phyloP scores from a whole-genome alignment of 2,113 vertebrate species.

The Rattus norvegicus region GRCr8 NC_086024.1:83010001-83010500 shows the following conservation, averaged over 20 bases:
- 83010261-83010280: constrained; percentile 8
- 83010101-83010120: neutral
- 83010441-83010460: neutral
- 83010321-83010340: neutral
- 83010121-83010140: constrained; percentile 47
- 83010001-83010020: constrained; percentile 6
- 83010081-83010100: neutral
- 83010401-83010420: neutral
- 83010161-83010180: constrained; percentile 43
- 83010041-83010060: constrained; percentile 25
- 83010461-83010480: constrained; percentile 7
- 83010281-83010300: constrained; percentile 1
- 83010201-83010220: neutral
- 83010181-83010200: constrained; percentile 59
- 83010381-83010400: neutral
- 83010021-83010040: neutral
- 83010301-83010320: neutral
- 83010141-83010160: constrained; percentile 5
- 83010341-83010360: neutral
- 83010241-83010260: constrained; percentile 11
- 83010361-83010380: neutral
- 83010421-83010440: neutral
- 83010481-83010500: neutral
- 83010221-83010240: constrained; percentile 48
- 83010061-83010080: neutral